Percentiles rank a stretch among this genome's conserved stretches.
phyloP scores from a whole-genome alignment of 2,113 vertebrate species.

The Gopherus evgoodei region DNA sequence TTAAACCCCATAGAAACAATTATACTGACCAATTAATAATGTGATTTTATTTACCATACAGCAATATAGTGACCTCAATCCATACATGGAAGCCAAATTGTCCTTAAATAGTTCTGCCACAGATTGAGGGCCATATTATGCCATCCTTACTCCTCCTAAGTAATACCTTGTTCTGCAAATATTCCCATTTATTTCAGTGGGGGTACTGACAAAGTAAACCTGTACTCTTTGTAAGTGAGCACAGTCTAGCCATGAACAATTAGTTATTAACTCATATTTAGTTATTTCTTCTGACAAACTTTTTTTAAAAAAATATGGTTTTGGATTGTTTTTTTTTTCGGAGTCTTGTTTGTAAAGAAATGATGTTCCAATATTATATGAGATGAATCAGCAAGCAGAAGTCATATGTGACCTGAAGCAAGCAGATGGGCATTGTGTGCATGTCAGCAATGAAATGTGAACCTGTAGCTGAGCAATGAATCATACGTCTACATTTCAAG shows the following conservation, averaged over 20 bases:
- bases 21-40: background rate
- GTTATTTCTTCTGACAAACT: background rate
- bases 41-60: background rate
- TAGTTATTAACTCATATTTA: background rate
- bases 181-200: background rate
- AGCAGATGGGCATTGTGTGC: background rate
- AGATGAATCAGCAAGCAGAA: background rate
- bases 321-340: background rate
- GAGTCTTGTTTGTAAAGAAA: background rate
- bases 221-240: background rate
- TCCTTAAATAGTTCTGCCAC: background rate
- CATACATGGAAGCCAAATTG: background rate
- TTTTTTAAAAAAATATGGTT: background rate
- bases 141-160: background rate
- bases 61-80: background rate
- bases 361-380: fast-evolving
- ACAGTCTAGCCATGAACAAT: background rate
- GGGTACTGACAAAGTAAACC: background rate
- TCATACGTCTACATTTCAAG: background rate
- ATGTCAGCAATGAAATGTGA: background rate
- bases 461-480: background rate
- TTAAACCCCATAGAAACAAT: background rate
- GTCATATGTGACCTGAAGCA: background rate
- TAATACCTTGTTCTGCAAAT: background rate
- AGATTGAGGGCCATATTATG: background rate